Base-by-base conservation (phyloP, 2,797 vertebrate species). In the Carcharodon carcharias region DNA sequence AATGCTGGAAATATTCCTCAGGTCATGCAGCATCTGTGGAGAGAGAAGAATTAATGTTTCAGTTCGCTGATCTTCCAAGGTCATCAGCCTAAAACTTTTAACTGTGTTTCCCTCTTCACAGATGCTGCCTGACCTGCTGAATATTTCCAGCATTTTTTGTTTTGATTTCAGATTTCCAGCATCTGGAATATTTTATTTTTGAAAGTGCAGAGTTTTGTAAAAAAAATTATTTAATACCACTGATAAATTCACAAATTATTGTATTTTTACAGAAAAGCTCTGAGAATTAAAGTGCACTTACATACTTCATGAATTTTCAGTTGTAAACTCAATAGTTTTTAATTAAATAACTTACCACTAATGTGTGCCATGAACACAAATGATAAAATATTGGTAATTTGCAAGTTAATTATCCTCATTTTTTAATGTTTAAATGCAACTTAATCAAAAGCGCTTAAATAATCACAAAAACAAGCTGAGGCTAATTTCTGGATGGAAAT, bases 381-480 rank as follows among this genome's bases (percentile, higher is more conserved):
- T 69, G n/a, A 16, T 63, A 61, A 63, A 21, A 92, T n/a, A 92
- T 65, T 92, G 89, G 58, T 65, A 40, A 63, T 65, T 65, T 65
- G 61, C 61, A 92, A 92, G 61, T 91, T 31, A 91, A 61, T 65
- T 63, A 95, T 50, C n/a, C 14, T 73, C 58, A 61, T 40, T 95
- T 95, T 95, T 95, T 89, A 95, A 69, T 71, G 40, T 71, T 50
- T 95, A 73, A 73, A 69, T 73, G 67, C 40, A 73, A 56, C 21
- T 95, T 95, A 45, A 73, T 95, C 26, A 45, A 45, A 50, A 85
- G n/a, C 45, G 40, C 63, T 93, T 35, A 95, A 71, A 71, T 54
- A 95, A 11, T 95, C 93, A 71, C 31, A 93, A 93, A 93, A n/a
- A 58, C 56, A 50, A 54, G 28, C 50, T 50, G 65, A 95, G n/a